Evolutionary conservation across 2,797 vertebrate species (phyloP), one percentile per base, ranked within the genome.

Genomic region (Morus bassanus): DNA sequence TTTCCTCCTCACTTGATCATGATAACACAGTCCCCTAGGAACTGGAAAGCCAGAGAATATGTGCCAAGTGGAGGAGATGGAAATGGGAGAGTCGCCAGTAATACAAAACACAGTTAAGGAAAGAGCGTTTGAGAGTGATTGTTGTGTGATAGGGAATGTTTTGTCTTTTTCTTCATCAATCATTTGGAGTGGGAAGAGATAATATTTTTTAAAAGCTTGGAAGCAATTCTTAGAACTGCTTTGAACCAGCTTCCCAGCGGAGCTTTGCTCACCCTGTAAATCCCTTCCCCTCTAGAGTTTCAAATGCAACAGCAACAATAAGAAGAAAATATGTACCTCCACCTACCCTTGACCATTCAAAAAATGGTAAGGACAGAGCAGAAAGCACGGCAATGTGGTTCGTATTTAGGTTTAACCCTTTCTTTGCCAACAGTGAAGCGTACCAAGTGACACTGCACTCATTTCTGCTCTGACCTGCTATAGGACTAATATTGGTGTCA

Each of bases 11-110:
- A 0, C 79, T 61, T 88, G 59, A 94, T 95, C 19, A 2, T 93
- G 89, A 93, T 94, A 95, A 91, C 64, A n/a, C n/a, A 30, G 50
- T 86, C 69, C 76, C 84, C 33, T 25, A 54, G 88, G 90, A 93
- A 87, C 74, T 85, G 54, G 50, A 73, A 93, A 86, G 28, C n/a
- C 69, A 83, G 69, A n/a, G 43, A 85, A 17, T n/a, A 56, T 18
- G 83, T 91, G 75, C 92, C 95, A 96, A 89, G 64, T 31, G 65
- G 30, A 82, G 63, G 77, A 94, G 80, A 80, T 53, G 65, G 85
- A 92, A 91, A 78, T 46, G 37, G 60, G 81, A 94, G 74, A 80
- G 59, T 60, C 0, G 8, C 65, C 93, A 94, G 73, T 59, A 70
- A 90, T 53, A 37, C 59, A 70, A 88, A 73, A 53, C 90, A 25